Evolutionary conservation across 2,113 vertebrate species (phyloP).

Genomic region (Aegithalos caudatus): DNA sequence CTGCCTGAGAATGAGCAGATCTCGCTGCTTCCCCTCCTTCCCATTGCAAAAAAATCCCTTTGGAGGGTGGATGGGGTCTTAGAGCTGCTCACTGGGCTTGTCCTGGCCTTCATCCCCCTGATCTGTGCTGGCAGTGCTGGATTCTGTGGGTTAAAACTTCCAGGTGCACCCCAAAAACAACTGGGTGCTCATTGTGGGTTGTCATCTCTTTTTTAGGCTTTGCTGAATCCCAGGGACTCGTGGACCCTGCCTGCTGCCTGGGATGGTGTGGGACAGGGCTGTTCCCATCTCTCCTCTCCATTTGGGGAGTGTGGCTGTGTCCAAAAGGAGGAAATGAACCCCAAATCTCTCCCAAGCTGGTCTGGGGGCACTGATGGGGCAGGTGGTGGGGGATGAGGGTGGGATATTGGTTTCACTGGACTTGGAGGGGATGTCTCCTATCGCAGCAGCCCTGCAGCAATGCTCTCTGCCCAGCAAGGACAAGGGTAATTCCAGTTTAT

Average conservation of each 20-base stretch:
- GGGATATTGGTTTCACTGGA: neutral
- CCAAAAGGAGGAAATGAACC: neutral
- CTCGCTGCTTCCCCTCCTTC: neutral
- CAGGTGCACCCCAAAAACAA: neutral
- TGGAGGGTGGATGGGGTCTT: neutral
- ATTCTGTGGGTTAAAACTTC: neutral
- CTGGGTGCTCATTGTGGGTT: accelerated
- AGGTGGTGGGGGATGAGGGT: neutral
- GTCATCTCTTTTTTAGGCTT: neutral
- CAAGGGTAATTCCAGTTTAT: neutral
- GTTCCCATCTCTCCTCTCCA: neutral
- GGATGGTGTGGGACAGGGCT: accelerated
- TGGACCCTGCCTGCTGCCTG: neutral
- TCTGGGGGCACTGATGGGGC: accelerated
- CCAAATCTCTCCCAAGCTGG: neutral
- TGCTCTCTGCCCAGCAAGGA: neutral
- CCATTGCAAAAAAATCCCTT: neutral
- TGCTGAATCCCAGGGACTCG: neutral
- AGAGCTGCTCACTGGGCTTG: accelerated
- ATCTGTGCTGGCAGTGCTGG: neutral
- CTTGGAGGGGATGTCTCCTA: accelerated
- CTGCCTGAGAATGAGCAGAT: constrained; percentile 68
- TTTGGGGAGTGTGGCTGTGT: neutral
- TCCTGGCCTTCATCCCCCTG: neutral
- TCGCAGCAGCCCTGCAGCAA: neutral